Evolutionary conservation across 35 echinoderm and acorn worm species (phyloP), one percentile per base, ranked within the genome.

Genomic region (Strongylocentrotus purpuratus): DNA sequence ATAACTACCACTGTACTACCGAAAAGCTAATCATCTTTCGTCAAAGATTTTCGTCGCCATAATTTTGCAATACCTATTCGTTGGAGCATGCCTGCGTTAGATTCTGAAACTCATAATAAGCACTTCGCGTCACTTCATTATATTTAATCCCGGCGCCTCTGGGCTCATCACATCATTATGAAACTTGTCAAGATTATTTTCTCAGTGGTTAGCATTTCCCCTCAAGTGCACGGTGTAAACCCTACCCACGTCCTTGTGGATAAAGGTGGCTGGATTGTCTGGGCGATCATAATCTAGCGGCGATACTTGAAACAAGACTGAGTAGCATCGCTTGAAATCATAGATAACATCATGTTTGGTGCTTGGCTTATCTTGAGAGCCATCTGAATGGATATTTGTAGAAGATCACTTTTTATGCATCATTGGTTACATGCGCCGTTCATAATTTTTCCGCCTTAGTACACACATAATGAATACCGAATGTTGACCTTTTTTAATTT

Each of bases 101-200:
- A 28, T 28, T 28, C 65, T 78, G 20, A 78, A 78, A 15, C 65
- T 78, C 22, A 78, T 78, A 78, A 28, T 15, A 59, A 18, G 25
- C 15, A 78, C 65, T 78, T 78, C 65, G 18, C 65, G 20, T 78
- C 65, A 78, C 25, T 78, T 78, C 65, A 78, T 78, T 78, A 78
- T 78, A 78, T 78, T n/a, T 78, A 78, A 78, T 78, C 20, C 65
- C 65, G 65, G 65, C 65, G 65, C 65, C 65, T 22, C 22, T 78
- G 65, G 65, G 65, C 65, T 78, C 65, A 78, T 78, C 65, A 78
- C 20, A 78, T 18, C 20, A 78, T 78, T 22, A 78, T 78, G 65
- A 78, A 78, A 78, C 65, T 78, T 78, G 65, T 78, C 65, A 78
- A 78, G 65, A 78, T 78, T 78, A 78, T 78, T 78, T 78, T 78